phyloP scores from a whole-genome alignment of 1,140 invertebrate genomes.

The Leptinotarsa undecemlineata region DNA sequence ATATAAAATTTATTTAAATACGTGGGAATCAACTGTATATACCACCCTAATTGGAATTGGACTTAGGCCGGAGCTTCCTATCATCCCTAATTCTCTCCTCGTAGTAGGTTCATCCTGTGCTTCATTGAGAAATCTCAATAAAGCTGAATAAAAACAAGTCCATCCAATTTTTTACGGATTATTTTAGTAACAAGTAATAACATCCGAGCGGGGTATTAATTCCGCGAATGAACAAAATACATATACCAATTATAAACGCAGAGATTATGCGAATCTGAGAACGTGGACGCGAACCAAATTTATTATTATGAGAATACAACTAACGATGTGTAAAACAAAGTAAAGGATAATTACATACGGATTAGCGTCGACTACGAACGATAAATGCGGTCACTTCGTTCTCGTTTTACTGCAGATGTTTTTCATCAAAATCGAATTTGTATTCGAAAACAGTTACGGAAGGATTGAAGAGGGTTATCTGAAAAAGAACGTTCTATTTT shows the following conservation, averaged over 20 bases:
- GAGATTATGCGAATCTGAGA: constrained; percentile 21
- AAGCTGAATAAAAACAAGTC: no score
- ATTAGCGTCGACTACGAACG: constrained; percentile 21
- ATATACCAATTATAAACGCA: constrained; percentile 18
- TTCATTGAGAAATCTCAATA: no score
- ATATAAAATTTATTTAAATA: no score
- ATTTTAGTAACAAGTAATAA: no score
- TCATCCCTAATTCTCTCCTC: no score
- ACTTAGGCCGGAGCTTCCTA: no score
- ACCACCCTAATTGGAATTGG: no score
- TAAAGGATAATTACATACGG: constrained; percentile 27
- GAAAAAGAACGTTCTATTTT: no score
- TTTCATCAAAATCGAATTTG: constrained; percentile 19
- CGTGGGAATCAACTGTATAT: no score
- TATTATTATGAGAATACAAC: constrained; percentile 22
- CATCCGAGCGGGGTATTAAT: neutral
- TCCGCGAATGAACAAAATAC: neutral
- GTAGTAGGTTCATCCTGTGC: no score
- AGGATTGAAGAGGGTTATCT: no score
- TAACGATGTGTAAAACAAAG: constrained; percentile 28
- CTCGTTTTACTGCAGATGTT: constrained; percentile 26
- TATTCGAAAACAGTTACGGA: neutral
- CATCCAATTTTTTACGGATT: no score
- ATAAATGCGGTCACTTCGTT: constrained; percentile 16
- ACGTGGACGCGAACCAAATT: neutral